Conservation (phyloP, 2,888 invertebrate species). For the Frankliniella fusca region DNA sequence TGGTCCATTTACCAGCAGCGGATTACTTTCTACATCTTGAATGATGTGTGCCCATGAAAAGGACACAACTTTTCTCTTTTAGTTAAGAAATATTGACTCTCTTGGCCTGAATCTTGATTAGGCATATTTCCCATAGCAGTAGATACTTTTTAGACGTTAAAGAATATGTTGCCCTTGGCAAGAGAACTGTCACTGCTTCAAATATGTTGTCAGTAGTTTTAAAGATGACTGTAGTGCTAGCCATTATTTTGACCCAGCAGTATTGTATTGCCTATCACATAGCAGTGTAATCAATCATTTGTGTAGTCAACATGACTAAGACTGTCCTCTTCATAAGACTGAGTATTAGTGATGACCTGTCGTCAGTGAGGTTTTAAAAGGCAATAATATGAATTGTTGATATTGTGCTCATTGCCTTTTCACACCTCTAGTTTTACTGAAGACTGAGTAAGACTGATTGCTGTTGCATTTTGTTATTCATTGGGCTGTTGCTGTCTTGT, state of each 20-base stretch:
- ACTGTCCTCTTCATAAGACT: conserved; percentile 10
- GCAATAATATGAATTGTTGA: neutral
- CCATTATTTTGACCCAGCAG: neutral
- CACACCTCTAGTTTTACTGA: neutral
- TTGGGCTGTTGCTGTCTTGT: conserved; percentile 18
- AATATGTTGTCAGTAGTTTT: too few species aligned
- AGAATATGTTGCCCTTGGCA: too few species aligned
- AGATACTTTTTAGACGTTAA: too few species aligned
- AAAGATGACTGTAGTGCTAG: neutral
- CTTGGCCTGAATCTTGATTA: too few species aligned
- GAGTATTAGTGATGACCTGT: conserved; percentile 1
- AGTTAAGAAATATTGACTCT: too few species aligned
- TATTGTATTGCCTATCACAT: too few species aligned
- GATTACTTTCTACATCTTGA: too few species aligned
- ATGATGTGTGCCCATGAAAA: too few species aligned
- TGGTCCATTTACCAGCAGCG: too few species aligned
- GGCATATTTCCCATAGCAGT: too few species aligned
- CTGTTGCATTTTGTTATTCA: conserved; percentile 8
- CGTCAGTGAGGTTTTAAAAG: neutral
- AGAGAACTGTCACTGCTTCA: too few species aligned
- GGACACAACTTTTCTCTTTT: too few species aligned
- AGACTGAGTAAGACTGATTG: conserved; percentile 22
- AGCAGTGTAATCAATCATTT: neutral
- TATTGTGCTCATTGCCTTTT: neutral
- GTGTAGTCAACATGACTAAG: neutral